These are phyloP conservation scores for Conus canariensis DNA, from an alignment of 2,888 invertebrate genomes.

Conservation along the genomic window DNA sequence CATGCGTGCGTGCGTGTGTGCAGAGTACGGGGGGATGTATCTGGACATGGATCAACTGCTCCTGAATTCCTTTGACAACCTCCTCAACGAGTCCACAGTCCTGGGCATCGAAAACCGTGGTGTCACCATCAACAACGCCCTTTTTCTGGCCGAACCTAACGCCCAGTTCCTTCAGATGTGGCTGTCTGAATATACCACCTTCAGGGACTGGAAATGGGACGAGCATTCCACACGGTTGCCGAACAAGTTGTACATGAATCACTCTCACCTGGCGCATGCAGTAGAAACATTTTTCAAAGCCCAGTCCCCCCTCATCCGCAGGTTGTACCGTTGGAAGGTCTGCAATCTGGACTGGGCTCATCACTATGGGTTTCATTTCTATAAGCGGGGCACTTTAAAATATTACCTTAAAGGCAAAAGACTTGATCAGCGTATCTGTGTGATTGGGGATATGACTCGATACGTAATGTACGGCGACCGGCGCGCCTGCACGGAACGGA, in stretches of 20 bases:
- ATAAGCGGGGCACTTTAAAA: neutral
- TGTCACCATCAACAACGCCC: constrained; percentile 57
- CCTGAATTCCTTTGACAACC: constrained; percentile 60
- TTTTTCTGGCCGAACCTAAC: constrained; percentile 63
- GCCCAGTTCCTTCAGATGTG: constrained; percentile 65
- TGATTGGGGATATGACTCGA: constrained; percentile 5
- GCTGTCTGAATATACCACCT: constrained; percentile 63
- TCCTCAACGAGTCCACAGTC: constrained; percentile 62
- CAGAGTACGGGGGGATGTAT: constrained; percentile 71
- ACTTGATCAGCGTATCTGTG: neutral
- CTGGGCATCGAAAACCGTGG: constrained; percentile 53
- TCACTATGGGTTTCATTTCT: neutral
- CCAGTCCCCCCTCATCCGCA: neutral
- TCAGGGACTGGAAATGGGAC: constrained; percentile 54
- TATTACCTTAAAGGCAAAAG: neutral
- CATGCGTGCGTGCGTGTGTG: neutral
- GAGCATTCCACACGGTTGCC: constrained; percentile 58
- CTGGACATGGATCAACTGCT: constrained; percentile 71
- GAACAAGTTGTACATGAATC: constrained; percentile 50
- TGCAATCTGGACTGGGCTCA: neutral
- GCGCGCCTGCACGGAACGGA: too few relatives aligned
- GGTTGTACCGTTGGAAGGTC: neutral
- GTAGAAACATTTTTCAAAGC: constrained; percentile 33
- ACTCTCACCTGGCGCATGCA: constrained; percentile 50
- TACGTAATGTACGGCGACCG: neutral